These are phyloP conservation scores for Mesaphorura yosii DNA, from an alignment of 1,140 invertebrate genomes.

Conservation along the genomic window DNA sequence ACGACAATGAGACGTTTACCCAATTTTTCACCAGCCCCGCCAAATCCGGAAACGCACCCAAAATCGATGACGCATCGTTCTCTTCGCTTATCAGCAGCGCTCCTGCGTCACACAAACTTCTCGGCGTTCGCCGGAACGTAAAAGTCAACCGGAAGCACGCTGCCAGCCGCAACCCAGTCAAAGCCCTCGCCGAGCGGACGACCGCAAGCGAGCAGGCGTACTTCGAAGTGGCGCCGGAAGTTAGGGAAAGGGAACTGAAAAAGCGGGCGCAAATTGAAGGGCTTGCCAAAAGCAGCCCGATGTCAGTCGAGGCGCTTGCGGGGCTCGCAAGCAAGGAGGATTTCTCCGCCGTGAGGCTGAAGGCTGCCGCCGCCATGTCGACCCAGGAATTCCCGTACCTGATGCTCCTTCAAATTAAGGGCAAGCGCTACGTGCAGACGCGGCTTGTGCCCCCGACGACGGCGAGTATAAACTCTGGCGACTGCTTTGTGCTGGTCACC, in stretches of 20 bases:
- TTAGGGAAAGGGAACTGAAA: slow-evolving; percentile 50
- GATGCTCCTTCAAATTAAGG: slow-evolving; percentile 79
- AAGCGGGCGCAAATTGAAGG: slow-evolving; percentile 63
- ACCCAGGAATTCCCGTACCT: slow-evolving; percentile 35
- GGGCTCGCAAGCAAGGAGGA: slow-evolving; percentile 81
- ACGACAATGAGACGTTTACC: not conserved
- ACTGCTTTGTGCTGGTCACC: slow-evolving; percentile 74
- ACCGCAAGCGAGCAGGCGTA: slow-evolving; percentile 50
- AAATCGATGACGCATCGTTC: not conserved
- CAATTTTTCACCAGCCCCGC: not conserved
- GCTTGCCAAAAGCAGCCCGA: slow-evolving; percentile 17
- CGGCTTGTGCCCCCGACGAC: slow-evolving; percentile 65
- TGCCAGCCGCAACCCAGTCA: slow-evolving; percentile 62
- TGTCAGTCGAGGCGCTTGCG: slow-evolving; percentile 71
- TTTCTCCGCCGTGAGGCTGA: slow-evolving; percentile 68
- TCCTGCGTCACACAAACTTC: slow-evolving; percentile 5
- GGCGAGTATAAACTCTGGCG: slow-evolving; percentile 71
- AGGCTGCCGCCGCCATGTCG: slow-evolving; percentile 42
- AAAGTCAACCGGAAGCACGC: slow-evolving; percentile 47
- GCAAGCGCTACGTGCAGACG: slow-evolving; percentile 66
- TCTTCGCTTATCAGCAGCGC: not conserved
- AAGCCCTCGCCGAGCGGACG: slow-evolving; percentile 57
- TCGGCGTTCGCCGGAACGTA: slow-evolving; percentile 36
- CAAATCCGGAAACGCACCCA: not conserved
- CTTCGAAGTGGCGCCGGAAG: slow-evolving; percentile 50